phyloP scores from a whole-genome alignment of 2,797 vertebrate genomes.

The Melanotaenia parkinsoni region DNA sequence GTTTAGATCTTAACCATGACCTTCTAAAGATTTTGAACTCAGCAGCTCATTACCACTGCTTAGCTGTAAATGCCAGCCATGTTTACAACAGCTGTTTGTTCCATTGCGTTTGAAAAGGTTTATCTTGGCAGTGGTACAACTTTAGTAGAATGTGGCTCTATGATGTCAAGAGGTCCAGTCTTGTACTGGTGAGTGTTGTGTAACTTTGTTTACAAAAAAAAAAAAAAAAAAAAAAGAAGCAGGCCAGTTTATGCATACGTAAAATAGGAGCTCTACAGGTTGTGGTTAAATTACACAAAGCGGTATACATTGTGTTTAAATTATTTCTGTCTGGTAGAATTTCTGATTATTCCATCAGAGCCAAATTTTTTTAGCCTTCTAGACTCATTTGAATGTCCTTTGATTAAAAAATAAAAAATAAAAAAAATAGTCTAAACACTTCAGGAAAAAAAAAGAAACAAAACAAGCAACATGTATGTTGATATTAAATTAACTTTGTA shows the following conservation, averaged over 20 bases:
- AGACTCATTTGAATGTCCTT: not conserved
- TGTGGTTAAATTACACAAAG: not conserved
- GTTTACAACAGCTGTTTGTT: conserved; percentile 26
- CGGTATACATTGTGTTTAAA: not conserved
- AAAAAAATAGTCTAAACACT: not conserved
- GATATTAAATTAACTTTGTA: too few relatives aligned
- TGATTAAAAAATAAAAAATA: not conserved
- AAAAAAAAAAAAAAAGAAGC: not conserved
- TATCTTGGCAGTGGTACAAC: not conserved
- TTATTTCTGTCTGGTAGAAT: not conserved
- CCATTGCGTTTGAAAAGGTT: not conserved
- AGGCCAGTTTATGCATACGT: not conserved
- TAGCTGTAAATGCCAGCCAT: conserved; percentile 15
- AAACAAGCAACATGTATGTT: too few relatives aligned
- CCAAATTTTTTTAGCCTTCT: not conserved
- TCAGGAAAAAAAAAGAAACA: not conserved
- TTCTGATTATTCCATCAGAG: not conserved
- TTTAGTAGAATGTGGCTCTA: not conserved
- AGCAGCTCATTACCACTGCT: conserved; percentile 25
- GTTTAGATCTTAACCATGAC: not conserved
- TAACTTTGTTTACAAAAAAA: not conserved
- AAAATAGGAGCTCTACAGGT: not conserved
- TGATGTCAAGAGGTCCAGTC: conserved; percentile 1
- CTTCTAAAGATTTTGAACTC: conserved; percentile 12
- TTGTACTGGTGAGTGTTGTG: not conserved